A percentile compares a stretch with the other conserved stretches of the same genome.
Conservation (phyloP, 2,888 invertebrate species). For the Lamellibrachia columna region DNA sequence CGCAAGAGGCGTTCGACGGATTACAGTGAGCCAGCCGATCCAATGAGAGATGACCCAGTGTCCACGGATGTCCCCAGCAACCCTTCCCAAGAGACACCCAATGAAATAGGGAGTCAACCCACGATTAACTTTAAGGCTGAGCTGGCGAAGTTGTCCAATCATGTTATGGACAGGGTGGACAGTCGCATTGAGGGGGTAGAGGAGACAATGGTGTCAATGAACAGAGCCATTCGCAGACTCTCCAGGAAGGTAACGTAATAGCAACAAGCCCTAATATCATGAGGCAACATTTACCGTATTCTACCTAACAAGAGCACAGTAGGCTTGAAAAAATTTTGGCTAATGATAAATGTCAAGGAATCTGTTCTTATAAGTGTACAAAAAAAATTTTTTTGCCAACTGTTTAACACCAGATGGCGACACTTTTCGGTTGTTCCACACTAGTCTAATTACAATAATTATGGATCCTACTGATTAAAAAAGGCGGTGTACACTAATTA, state of each 20-base stretch:
- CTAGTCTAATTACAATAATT: no score
- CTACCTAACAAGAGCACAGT: no score
- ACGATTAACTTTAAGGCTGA: constrained; percentile 18
- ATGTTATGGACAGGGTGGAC: constrained; percentile 37
- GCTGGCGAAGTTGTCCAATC: constrained; percentile 31
- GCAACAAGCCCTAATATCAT: no score
- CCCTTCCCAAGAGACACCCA: background rate
- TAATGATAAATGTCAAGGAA: no score
- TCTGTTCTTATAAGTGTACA: no score
- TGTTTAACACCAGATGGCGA: no score
- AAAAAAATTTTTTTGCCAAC: no score
- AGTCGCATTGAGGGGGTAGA: constrained; percentile 69
- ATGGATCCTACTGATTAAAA: no score
- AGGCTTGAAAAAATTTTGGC: no score
- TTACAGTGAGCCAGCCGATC: constrained; percentile 44
- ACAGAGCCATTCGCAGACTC: constrained; percentile 69
- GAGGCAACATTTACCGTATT: no score
- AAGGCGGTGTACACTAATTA: no score
- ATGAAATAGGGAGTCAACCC: background rate
- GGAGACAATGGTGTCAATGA: constrained; percentile 69
- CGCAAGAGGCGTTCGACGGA: constrained; percentile 47
- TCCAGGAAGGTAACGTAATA: constrained; percentile 65
- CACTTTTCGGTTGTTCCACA: no score
- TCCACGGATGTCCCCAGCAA: background rate
- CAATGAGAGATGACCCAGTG: background rate